Evolutionary conservation across 1,140 invertebrate species (phyloP).

Genomic region (Mizuhopecten yessoensis): DNA sequence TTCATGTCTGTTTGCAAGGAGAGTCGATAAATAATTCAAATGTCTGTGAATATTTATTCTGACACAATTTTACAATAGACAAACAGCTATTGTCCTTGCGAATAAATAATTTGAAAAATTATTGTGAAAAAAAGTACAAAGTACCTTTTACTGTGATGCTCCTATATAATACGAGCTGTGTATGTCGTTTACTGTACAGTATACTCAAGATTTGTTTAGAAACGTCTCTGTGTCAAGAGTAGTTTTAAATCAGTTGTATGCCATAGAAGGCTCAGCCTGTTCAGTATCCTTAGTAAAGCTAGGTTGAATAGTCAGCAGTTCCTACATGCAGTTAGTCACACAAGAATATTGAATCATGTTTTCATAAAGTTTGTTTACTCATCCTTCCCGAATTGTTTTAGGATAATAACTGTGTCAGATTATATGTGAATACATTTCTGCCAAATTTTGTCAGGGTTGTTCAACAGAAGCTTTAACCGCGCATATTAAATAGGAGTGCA

Average conservation of each 20-base stretch:
- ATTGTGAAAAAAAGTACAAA: not conserved
- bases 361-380: too few relatives aligned
- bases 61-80: not conserved
- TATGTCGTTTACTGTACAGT: not conserved
- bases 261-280: not conserved
- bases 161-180: conserved; percentile 20
- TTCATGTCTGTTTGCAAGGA: not conserved
- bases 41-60: not conserved
- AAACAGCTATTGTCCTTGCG: not conserved
- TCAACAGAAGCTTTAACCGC: too few relatives aligned
- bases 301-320: too few relatives aligned
- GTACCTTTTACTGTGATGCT: not conserved
- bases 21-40: not conserved
- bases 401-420: too few relatives aligned
- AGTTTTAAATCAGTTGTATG: conserved; percentile 18
- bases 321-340: too few relatives aligned
- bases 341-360: too few relatives aligned
- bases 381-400: too few relatives aligned
- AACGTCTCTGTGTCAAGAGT: not conserved
- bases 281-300: not conserved
- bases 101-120: not conserved
- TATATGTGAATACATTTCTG: too few relatives aligned
- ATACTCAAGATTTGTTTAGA: not conserved
- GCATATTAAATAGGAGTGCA: too few relatives aligned
- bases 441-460: too few relatives aligned